A percentile compares a stretch with the other conserved stretches of the same genome.
These are phyloP conservation scores for Eulemur macaco DNA, from an alignment of 2,113 vertebrate species.

Conservation along the genomic window DNA sequence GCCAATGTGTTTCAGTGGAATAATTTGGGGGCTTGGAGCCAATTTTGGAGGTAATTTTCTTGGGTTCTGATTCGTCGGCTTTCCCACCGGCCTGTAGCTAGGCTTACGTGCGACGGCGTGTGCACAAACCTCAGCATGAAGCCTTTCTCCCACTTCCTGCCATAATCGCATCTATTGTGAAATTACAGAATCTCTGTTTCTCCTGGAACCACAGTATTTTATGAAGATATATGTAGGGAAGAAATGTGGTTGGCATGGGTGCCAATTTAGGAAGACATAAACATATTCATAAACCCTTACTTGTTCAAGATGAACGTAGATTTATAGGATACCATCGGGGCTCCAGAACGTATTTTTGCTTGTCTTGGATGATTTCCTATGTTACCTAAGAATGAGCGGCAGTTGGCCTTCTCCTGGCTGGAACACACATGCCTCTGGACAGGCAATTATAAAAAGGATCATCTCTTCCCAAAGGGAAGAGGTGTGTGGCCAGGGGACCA, in stretches of 20 bases:
- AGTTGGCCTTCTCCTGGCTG: neutral
- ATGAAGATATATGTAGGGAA: neutral
- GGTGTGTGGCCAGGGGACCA: neutral
- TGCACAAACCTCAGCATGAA: neutral
- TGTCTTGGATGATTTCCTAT: neutral
- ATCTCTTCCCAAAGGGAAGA: neutral
- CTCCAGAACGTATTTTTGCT: neutral
- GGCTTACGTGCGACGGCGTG: neutral
- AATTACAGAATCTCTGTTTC: neutral
- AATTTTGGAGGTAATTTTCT: neutral
- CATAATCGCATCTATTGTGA: neutral
- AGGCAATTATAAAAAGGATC: neutral
- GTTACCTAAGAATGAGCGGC: neutral
- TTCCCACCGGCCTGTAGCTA: neutral
- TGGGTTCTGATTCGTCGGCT: neutral
- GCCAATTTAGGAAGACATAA: neutral
- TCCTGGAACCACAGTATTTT: neutral
- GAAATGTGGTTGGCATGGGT: neutral
- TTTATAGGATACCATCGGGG: neutral
- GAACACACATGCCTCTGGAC: neutral
- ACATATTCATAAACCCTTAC: neutral
- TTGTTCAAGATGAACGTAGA: neutral
- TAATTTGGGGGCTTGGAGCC: neutral
- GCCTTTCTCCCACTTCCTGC: neutral
- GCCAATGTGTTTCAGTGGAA: neutral